These are phyloP conservation scores for Rhinogobius similis DNA, from an alignment of 2,113 vertebrate genomes.

Conservation along the genomic window DNA sequence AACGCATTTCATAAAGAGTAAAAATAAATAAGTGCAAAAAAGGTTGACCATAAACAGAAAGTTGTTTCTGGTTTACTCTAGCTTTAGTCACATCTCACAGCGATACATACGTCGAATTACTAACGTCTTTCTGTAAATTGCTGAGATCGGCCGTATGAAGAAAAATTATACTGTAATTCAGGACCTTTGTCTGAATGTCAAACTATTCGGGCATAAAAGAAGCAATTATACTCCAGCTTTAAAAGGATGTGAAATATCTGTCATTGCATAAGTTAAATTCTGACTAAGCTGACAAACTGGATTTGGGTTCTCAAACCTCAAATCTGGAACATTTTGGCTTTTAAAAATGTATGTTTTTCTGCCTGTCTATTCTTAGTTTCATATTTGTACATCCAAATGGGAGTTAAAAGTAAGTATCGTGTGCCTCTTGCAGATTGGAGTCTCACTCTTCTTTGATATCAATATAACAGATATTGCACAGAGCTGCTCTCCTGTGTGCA, in stretches of 20 bases:
- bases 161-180: no score
- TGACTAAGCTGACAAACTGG: not conserved
- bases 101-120: no score
- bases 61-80: no score
- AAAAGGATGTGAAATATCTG: not conserved
- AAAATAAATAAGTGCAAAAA: no score
- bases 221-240: slow-evolving; percentile 1
- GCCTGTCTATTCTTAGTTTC: not conserved
- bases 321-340: not conserved
- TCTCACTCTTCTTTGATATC: not conserved
- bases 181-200: not conserved
- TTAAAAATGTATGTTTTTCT: not conserved
- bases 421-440: not conserved
- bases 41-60: no score
- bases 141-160: no score
- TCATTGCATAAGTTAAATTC: not conserved
- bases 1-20: no score
- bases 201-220: not conserved
- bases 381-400: no score
- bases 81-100: no score
- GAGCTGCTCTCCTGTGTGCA: slow-evolving; percentile 19
- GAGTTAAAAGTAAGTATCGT: not conserved
- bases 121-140: no score
- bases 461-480: not conserved
- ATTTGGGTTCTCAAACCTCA: not conserved